Conservation (phyloP, 2,888 invertebrate genomes). For the Smittia sp. region DNA sequence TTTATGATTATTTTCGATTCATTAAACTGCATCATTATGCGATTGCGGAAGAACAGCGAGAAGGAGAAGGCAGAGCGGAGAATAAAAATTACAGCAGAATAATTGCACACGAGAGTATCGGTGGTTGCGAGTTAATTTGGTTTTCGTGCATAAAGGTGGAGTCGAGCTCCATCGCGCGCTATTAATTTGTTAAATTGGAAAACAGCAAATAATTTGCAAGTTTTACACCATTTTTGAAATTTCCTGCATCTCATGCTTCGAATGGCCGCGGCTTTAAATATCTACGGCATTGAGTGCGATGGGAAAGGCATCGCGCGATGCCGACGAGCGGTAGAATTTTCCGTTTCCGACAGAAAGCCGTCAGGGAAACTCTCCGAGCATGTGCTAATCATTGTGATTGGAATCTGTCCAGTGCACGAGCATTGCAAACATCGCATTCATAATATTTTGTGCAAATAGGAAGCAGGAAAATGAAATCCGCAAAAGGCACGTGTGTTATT, state of each 20-base stretch:
- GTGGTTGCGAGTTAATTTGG: conserved; percentile 35
- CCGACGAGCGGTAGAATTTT: not conserved
- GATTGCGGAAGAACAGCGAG: conserved; percentile 9
- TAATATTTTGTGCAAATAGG: conserved; percentile 17
- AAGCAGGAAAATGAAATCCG: not conserved
- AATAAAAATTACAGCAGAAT: conserved; percentile 20
- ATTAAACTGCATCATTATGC: conserved; percentile 39
- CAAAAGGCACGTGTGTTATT: not conserved
- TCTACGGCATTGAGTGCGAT: not conserved
- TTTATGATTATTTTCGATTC: conserved; percentile 37
- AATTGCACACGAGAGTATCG: conserved; percentile 40
- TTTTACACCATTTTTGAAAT: conserved; percentile 36
- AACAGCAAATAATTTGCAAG: conserved; percentile 34
- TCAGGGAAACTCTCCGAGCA: not conserved
- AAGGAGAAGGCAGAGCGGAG: not conserved
- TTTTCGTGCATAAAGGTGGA: conserved; percentile 39
- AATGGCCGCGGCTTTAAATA: conserved; percentile 3
- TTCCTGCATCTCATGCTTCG: not conserved
- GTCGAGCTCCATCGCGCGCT: conserved; percentile 37
- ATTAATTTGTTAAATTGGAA: conserved; percentile 39
- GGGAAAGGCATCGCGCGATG: not conserved
- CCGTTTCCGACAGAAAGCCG: conserved; percentile 10
- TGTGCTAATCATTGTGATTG: conserved; percentile 23
- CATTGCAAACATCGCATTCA: conserved; percentile 22
- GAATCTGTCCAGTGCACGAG: conserved; percentile 19